Evolutionary conservation across 1,140 invertebrate genomes (phyloP).

Genomic region (Eulimnadia texana): DNA sequence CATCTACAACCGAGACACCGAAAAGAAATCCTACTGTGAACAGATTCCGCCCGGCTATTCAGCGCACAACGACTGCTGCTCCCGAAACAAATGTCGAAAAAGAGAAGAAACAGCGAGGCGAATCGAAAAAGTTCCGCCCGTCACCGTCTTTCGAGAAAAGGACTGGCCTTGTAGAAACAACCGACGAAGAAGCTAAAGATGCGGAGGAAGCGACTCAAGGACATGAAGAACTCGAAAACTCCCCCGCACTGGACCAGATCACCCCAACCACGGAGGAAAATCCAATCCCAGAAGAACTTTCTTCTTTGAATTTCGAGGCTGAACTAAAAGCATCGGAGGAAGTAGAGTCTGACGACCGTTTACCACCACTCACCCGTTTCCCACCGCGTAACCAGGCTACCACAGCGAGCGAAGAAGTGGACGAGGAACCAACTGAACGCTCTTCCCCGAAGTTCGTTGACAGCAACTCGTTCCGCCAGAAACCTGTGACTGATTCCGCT

Average conservation of each 20-base stretch:
- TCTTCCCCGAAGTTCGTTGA: background rate
- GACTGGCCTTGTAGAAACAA: background rate
- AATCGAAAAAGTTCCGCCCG: background rate
- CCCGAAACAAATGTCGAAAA: background rate
- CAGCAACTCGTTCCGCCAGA: conserved; percentile 4
- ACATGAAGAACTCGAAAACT: background rate
- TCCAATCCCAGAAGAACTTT: too few relatives aligned
- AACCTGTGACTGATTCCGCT: background rate
- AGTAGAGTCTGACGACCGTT: background rate
- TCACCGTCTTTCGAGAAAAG: background rate
- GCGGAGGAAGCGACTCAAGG: background rate
- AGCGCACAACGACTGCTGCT: conserved; percentile 7
- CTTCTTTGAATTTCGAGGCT: background rate
- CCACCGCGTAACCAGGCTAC: background rate
- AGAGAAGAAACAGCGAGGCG: background rate
- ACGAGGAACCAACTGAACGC: background rate
- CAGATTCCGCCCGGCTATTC: background rate
- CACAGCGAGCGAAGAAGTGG: background rate
- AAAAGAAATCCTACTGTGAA: background rate
- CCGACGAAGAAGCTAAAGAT: too few relatives aligned
- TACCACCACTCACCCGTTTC: conserved; percentile 1
- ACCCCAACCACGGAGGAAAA: too few relatives aligned
- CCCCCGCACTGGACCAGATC: too few relatives aligned
- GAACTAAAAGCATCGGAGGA: background rate
- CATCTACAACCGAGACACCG: background rate